These are phyloP conservation scores for Ladona fulva DNA, from an alignment of 1,140 invertebrate genomes.

Conservation along the genomic window DNA sequence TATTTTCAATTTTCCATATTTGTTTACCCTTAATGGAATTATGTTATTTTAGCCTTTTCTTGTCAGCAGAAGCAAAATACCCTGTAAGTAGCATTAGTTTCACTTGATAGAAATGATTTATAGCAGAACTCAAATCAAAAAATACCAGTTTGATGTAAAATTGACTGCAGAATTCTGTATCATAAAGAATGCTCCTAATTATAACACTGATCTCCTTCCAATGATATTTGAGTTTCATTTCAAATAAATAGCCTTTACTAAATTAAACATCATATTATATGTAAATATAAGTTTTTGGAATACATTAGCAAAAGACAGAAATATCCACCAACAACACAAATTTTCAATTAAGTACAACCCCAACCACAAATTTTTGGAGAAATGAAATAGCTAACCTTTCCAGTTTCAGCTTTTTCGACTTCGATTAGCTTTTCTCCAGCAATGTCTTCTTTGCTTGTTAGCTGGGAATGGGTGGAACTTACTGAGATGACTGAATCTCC, in stretches of 20 bases:
- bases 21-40: too few species aligned
- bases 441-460: conserved; percentile 29
- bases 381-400: conserved; percentile 55
- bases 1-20: too few species aligned
- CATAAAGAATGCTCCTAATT: too few species aligned
- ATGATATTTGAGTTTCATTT: background rate
- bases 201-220: background rate
- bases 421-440: conserved; percentile 71
- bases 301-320: background rate
- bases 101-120: too few species aligned
- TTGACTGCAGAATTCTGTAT: too few species aligned
- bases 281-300: background rate
- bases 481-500: background rate
- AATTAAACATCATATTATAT: background rate
- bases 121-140: too few species aligned
- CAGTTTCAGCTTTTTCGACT: conserved; percentile 80
- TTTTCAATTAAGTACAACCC: background rate
- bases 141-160: too few species aligned
- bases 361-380: background rate
- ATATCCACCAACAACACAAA: background rate
- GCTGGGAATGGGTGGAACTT: conserved; percentile 20
- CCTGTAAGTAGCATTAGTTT: too few species aligned
- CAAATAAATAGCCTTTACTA: background rate
- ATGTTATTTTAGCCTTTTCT: too few species aligned
- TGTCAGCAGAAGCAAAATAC: too few species aligned